These are phyloP conservation scores for Odontomachus brunneus DNA, from an alignment of 1,140 invertebrate genomes.

Conservation along the genomic window DNA sequence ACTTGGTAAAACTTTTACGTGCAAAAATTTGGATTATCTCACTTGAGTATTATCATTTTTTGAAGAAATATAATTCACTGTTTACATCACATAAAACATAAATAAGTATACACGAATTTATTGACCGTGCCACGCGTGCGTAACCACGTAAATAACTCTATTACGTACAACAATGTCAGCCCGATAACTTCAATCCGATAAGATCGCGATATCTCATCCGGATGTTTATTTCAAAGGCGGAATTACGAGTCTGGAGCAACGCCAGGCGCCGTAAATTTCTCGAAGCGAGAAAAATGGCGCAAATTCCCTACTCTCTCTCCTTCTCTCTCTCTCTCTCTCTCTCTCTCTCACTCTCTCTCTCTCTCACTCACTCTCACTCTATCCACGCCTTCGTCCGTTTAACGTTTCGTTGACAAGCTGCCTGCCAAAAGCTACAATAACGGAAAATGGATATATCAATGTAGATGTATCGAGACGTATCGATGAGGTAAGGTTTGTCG, in stretches of 20 bases:
- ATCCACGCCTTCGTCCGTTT: constrained; percentile 47
- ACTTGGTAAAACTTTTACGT: background rate
- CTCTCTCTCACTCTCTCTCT: constrained; percentile 75
- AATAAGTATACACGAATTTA: constrained; percentile 42
- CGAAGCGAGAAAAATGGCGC: constrained; percentile 84
- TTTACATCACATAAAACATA: constrained; percentile 32
- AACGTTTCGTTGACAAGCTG: constrained; percentile 64
- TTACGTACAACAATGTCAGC: constrained; percentile 75
- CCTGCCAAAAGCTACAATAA: constrained; percentile 61
- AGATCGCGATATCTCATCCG: constrained; percentile 80
- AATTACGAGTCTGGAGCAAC: constrained; percentile 84
- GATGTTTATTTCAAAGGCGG: constrained; percentile 84
- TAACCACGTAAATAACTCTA: constrained; percentile 71
- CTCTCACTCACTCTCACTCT: constrained; percentile 74
- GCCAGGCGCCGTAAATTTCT: constrained; percentile 84
- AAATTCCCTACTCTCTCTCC: constrained; percentile 77
- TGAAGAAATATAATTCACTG: background rate
- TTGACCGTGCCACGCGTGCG: constrained; percentile 61
- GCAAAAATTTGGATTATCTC: background rate
- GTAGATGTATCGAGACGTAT: constrained; percentile 19
- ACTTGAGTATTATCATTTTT: background rate
- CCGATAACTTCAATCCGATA: constrained; percentile 81
- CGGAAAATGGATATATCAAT: constrained; percentile 35
- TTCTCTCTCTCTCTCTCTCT: constrained; percentile 46
- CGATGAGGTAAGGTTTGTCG: background rate